Percentiles rank a stretch among this genome's conserved stretches.
phyloP scores from a whole-genome alignment of 2,113 vertebrate genomes.

The Vimba vimba region DNA sequence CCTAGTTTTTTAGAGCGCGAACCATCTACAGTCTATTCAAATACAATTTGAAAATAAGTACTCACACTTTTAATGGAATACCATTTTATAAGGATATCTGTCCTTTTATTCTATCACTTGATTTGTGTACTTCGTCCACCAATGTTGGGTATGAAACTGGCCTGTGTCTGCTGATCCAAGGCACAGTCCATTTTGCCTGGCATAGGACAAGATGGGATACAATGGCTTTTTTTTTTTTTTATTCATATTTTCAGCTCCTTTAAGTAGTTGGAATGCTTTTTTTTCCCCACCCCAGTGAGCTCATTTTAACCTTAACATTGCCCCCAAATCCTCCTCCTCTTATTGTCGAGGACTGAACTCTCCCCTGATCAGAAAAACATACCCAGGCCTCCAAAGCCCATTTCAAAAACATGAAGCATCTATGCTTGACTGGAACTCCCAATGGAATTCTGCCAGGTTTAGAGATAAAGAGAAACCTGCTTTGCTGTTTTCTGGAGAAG shows the following conservation, averaged over 20 bases:
- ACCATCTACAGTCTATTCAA: too few relatives aligned
- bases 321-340: background rate
- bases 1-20: too few relatives aligned
- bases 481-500: conserved; percentile 55
- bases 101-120: too few relatives aligned
- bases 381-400: conserved; percentile 52
- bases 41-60: too few relatives aligned
- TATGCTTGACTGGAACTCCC: conserved; percentile 58
- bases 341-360: background rate
- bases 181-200: background rate
- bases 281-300: conserved; percentile 43
- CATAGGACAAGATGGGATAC: background rate
- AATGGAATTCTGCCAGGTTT: conserved; percentile 31
- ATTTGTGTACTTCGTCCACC: too few relatives aligned
- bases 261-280: background rate
- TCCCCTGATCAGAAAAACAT: conserved; percentile 38
- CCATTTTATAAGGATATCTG: too few relatives aligned
- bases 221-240: background rate
- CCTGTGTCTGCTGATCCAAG: background rate
- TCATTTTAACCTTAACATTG: conserved; percentile 32
- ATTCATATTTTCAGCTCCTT: conserved; percentile 33
- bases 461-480: conserved; percentile 38
- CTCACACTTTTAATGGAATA: too few relatives aligned
- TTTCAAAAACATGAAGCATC: conserved; percentile 66
- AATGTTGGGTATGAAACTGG: background rate